Evolutionary conservation across 2,797 vertebrate species (phyloP).

Genomic region (Rachycentron canadum): DNA sequence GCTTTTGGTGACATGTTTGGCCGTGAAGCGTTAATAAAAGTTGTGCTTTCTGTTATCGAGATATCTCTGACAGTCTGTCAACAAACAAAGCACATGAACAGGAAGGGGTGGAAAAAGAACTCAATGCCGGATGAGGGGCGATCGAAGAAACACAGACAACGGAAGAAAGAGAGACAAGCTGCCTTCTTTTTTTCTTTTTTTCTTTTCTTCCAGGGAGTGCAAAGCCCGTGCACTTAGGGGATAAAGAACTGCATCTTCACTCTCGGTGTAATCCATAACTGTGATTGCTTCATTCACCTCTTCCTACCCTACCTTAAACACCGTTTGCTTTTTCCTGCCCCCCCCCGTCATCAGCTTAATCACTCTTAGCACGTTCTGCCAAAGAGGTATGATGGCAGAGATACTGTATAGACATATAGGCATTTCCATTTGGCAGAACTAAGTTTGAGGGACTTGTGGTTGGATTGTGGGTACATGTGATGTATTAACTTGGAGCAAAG

Average conservation of each 20-base stretch:
- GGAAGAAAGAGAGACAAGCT: conserved; percentile 36
- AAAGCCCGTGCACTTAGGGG: conserved; percentile 51
- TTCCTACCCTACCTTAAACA: conserved; percentile 36
- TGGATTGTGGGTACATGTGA: conserved; percentile 10
- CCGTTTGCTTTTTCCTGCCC: conserved; percentile 19
- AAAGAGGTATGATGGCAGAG: conserved; percentile 21
- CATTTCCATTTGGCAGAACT: background rate
- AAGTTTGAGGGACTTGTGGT: conserved; percentile 9
- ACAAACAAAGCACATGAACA: conserved; percentile 41
- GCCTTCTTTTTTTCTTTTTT: conserved; percentile 15
- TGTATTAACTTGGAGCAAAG: conserved; percentile 12
- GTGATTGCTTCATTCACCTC: conserved; percentile 67
- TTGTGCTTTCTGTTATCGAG: conserved; percentile 46
- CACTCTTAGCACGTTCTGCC: background rate
- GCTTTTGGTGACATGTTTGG: background rate
- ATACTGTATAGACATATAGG: conserved; percentile 23
- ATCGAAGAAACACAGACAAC: conserved; percentile 58
- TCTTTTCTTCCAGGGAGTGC: conserved; percentile 18
- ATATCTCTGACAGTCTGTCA: conserved; percentile 57
- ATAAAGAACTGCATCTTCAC: conserved; percentile 60
- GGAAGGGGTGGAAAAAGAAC: conserved; percentile 39
- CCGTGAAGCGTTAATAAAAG: conserved; percentile 30
- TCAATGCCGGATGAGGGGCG: conserved; percentile 50
- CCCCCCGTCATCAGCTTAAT: conserved; percentile 36
- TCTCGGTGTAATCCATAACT: conserved; percentile 68